A percentile compares a stretch with the other conserved stretches of the same genome.
These are phyloP conservation scores for Galaxias olidus DNA, from an alignment of 2,797 vertebrate species.

Conservation along the genomic window DNA sequence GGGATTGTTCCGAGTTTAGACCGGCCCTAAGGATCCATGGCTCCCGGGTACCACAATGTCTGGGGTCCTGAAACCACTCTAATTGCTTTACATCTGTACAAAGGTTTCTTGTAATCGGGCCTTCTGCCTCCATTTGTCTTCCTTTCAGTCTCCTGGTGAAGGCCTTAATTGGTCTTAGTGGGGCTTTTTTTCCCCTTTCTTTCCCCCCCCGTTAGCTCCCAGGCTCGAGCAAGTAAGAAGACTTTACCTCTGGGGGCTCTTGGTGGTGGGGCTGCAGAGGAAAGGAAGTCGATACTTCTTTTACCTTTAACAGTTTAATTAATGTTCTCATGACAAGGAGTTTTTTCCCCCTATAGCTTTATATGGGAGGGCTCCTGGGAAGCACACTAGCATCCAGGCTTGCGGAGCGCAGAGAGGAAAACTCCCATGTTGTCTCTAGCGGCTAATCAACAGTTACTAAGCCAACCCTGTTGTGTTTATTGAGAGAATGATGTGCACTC, in stretches of 20 bases:
- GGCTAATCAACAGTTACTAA: conserved; percentile 83
- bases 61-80: conserved; percentile 92
- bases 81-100: conserved; percentile 99
- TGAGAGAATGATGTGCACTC: too few relatives aligned
- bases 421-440: conserved; percentile 67
- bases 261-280: conserved; percentile 63
- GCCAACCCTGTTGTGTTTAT: conserved; percentile 67
- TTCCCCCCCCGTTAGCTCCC: conserved; percentile 78
- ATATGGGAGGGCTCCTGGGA: conserved; percentile 79
- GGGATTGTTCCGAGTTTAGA: conserved; percentile 92
- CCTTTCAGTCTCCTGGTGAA: conserved; percentile 94
- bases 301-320: conserved; percentile 96
- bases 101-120: conserved; percentile 99
- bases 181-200: conserved; percentile 78
- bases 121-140: conserved; percentile 99
- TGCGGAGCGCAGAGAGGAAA: conserved; percentile 77
- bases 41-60: conserved; percentile 85
- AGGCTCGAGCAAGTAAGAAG: conserved; percentile 80
- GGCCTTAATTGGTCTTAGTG: conserved; percentile 99
- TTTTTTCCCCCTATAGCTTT: conserved; percentile 51
- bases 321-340: conserved; percentile 86
- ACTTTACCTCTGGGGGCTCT: conserved; percentile 76
- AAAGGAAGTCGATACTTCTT: conserved; percentile 90
- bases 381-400: conserved; percentile 74
- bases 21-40: conserved; percentile 88